Evolutionary conservation across 2,797 vertebrate genomes (phyloP), one percentile per base, ranked within the genome.

Genomic region (Alcedo quadribrachys): DNA sequence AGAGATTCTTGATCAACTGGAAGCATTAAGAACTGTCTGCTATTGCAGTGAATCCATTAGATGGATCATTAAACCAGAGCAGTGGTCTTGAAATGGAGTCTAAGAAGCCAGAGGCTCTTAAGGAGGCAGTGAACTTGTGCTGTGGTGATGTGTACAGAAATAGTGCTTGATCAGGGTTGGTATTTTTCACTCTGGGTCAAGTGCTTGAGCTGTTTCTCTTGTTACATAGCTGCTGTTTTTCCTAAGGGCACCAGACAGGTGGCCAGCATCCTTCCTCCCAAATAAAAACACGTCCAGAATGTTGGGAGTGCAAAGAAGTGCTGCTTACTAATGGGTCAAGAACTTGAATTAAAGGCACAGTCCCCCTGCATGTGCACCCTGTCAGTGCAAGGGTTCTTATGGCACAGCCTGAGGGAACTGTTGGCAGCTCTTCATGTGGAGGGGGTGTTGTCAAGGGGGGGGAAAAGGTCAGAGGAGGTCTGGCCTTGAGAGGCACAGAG

Each of bases 221-320:
- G 4, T 33, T 67, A 46, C 69, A 78, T 9, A 40, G 58, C 75
- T 85, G 21, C 33, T 65, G 20, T 21, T 53, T 81, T 76, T 78
- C 24, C 58, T 57, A 83, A 80, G 82, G 90, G 84, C 70, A 76
- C 42, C n/a, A 58, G 93, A 87, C 94, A 97, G 92, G 93, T 97
- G 97, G 68, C 63, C 68, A 54, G 83, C 96, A 91, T 96, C 96
- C 61, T 87, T 53, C 89, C 57, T 68, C 75, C 32, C 14, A 65
- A 87, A 82, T 61, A 90, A 91, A 96, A 93, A 75, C 12, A 85
- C 74, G 2, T 79, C 8, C 15, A 50, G 76, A 53, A 70, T 62
- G 89, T 81, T 46, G 40, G 81, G 81, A 85, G 86, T 45, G 92
- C 70, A 87, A 93, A 32, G 15, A 89, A 83, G 90, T 48, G 78